A percentile compares a stretch with the other conserved stretches of the same genome.
Conservation (phyloP, 2,888 invertebrate genomes). For the Petrolisthes manimaculis region DNA sequence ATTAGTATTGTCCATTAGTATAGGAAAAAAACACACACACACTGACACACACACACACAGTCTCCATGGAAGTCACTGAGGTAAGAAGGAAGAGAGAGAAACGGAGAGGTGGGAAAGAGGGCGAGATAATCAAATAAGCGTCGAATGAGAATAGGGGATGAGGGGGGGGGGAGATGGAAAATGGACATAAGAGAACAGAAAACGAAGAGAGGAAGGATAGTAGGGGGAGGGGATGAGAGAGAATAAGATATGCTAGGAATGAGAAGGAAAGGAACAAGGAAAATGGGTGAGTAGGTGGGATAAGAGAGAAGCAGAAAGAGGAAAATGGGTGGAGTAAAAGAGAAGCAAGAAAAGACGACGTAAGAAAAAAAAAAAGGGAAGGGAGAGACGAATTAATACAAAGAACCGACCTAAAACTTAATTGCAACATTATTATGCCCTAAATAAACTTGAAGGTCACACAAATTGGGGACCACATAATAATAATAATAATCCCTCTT, state of each 20-base stretch:
- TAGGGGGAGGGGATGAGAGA: not conserved
- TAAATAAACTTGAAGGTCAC: too few species aligned
- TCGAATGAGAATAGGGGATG: not conserved
- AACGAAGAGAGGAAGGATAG: not conserved
- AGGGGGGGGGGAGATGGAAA: not conserved
- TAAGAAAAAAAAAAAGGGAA: too few species aligned
- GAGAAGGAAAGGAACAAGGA: not conserved
- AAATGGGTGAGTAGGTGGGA: not conserved
- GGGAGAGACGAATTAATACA: too few species aligned
- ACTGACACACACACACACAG: slow-evolving; percentile 7
- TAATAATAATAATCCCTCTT: too few species aligned
- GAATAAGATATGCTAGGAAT: not conserved
- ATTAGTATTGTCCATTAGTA: not conserved
- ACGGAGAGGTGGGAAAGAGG: not conserved
- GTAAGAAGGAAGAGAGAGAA: not conserved
- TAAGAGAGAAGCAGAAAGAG: not conserved
- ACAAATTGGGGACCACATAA: too few species aligned
- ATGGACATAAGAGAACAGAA: not conserved
- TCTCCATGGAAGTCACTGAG: not conserved
- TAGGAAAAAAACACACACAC: not conserved
- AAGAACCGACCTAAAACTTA: too few species aligned
- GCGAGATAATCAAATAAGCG: not conserved
- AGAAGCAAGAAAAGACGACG: too few species aligned
- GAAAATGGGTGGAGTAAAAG: not conserved
- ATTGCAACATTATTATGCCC: too few species aligned